Percentiles rank a stretch among this genome's conserved stretches.
Conservation (phyloP, 2,113 vertebrate species). For the Chaetura pelagica region DNA sequence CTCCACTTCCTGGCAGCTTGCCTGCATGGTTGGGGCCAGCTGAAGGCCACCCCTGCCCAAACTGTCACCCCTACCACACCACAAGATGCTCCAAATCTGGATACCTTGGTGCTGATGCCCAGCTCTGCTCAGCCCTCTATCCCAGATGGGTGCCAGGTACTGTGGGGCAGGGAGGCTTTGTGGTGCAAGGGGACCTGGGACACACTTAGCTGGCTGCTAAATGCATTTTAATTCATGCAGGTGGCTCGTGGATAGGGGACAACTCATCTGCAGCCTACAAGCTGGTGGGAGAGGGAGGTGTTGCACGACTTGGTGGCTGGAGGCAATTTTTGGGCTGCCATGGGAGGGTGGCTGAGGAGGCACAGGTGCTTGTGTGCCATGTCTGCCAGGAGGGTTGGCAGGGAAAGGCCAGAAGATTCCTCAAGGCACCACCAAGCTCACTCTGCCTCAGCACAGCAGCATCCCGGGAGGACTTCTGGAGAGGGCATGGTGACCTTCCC, state of each 20-base stretch:
- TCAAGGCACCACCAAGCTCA: background rate
- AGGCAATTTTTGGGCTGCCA: background rate
- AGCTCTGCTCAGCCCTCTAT: background rate
- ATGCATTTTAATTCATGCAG: background rate
- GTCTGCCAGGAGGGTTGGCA: background rate
- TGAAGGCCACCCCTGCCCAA: background rate
- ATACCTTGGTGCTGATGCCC: rapidly evolving
- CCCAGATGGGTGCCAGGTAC: background rate
- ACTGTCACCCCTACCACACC: rapidly evolving
- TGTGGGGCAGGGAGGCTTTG: background rate
- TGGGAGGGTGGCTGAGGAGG: background rate
- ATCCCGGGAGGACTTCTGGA: background rate
- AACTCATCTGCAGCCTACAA: background rate
- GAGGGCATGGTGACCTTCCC: background rate
- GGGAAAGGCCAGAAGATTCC: background rate
- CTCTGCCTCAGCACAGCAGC: background rate
- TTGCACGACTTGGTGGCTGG: background rate
- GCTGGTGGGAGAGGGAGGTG: background rate
- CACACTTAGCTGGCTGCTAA: background rate
- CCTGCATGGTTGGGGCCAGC: background rate
- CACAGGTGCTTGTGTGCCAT: rapidly evolving
- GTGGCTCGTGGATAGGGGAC: background rate
- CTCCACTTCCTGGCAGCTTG: background rate
- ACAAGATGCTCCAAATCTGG: background rate
- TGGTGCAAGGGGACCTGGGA: background rate